Base-by-base conservation (phyloP, 2,113 vertebrate species). In the Brachyhypopomus occidentalis region DNA sequence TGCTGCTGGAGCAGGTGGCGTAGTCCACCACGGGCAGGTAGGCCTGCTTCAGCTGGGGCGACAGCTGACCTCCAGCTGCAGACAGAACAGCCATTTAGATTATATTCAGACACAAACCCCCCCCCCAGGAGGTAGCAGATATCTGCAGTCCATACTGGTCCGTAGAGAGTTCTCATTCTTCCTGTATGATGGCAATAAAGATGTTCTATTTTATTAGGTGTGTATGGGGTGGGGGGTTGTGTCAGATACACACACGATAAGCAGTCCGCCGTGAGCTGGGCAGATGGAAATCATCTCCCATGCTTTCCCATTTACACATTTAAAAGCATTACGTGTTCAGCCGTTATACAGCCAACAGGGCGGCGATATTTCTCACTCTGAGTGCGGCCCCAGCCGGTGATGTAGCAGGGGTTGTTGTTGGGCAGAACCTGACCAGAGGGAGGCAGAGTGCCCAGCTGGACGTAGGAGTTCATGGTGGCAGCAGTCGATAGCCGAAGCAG, bases 351-450 rank as follows among this genome's bases (percentile, higher is more conserved):
- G 9, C 5, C 41, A 41, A 2, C 45, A 52, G 12, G 45, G 12
- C 12, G 45, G 8, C 5, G 30, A 1, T 71, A 14, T 69, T 27
- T 94, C 96, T 94, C 88, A 97, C 96, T 95, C 86, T 72, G 82
- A 82, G 95, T 96, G 71, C 19, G 87, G 52, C 96, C 96, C 96
- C 97, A 98, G 90, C 97, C 97, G 0, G 88, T 92, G 91, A 98
- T 94, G 91, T 94, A 95, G 88, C 97, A 97, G 87, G 84, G 48
- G 84, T 92, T 91, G 86, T 94, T 87, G 91, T 97, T 84, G 86
- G 94, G 2, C 90, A 97, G 94, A 86, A 95, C 41, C 85, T 91
- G 83, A 1, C 91, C 94, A 0, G 80, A 56, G 30, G n/a, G 56
- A 36, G 96, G 95, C 87, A 98, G 92, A 12, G 60, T 36, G 0